Conservation (phyloP, 2,888 invertebrate genomes). For the Auanema freiburgensis region DNA sequence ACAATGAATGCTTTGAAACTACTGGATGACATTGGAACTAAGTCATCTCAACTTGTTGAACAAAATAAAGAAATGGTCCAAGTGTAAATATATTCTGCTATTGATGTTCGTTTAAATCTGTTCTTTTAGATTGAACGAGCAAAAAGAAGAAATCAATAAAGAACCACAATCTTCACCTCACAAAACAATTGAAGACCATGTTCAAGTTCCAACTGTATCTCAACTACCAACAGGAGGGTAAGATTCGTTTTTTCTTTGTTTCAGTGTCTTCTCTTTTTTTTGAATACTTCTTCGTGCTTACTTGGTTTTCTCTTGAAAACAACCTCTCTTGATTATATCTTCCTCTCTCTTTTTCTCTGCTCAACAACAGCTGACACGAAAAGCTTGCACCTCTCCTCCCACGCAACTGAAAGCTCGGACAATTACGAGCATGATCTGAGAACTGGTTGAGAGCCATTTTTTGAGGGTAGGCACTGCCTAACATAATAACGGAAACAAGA, state of each 20-base stretch:
- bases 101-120: background rate
- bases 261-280: too few species aligned
- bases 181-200: constrained; percentile 21
- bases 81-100: constrained; percentile 15
- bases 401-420: too few species aligned
- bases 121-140: constrained; percentile 12
- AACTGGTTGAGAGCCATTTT: too few species aligned
- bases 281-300: background rate
- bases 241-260: background rate
- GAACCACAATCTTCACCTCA: background rate
- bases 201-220: constrained; percentile 10
- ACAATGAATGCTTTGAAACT: constrained; percentile 14
- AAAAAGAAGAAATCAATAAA: background rate
- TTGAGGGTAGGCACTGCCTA: too few species aligned
- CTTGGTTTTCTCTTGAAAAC: too few species aligned
- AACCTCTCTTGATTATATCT: too few species aligned
- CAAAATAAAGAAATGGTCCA: constrained; percentile 10
- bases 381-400: too few species aligned
- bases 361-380: too few species aligned
- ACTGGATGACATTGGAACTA: constrained; percentile 15
- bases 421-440: too few species aligned
- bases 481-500: too few species aligned
- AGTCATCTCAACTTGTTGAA: constrained; percentile 8
- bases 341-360: too few species aligned
- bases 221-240: constrained; percentile 8